Evolutionary conservation across 1,140 invertebrate genomes (phyloP).

Genomic region (Dendrolimus punctatus): DNA sequence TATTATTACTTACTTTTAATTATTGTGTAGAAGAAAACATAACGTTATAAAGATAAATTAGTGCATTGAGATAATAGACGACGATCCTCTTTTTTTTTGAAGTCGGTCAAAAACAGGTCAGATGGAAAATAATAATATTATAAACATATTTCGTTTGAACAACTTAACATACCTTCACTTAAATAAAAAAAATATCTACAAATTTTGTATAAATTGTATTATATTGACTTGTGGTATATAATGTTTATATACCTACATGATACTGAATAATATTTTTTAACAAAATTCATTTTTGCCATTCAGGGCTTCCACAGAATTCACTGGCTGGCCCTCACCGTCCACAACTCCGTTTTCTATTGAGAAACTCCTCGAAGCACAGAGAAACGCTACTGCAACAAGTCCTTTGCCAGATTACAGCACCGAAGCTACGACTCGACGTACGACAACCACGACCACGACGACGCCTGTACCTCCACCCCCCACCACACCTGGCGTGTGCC

Average conservation of each 20-base stretch:
- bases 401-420: slow-evolving; percentile 59
- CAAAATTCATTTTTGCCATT: slow-evolving; percentile 12
- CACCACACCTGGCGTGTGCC: slow-evolving; percentile 87
- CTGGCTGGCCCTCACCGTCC: slow-evolving; percentile 88
- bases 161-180: too few relatives aligned
- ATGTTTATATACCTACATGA: too few relatives aligned
- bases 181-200: too few relatives aligned
- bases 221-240: too few relatives aligned
- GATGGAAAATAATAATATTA: too few relatives aligned
- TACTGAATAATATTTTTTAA: slow-evolving; percentile 6
- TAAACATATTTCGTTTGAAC: too few relatives aligned
- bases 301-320: slow-evolving; percentile 90
- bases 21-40: background rate
- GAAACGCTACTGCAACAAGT: slow-evolving; percentile 73
- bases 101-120: too few relatives aligned
- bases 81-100: too few relatives aligned
- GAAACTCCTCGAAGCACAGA: slow-evolving; percentile 82
- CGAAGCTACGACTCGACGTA: slow-evolving; percentile 73
- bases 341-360: slow-evolving; percentile 89
- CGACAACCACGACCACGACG: slow-evolving; percentile 83
- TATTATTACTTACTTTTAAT: slow-evolving; percentile 16
- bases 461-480: slow-evolving; percentile 81
- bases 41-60: too few relatives aligned
- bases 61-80: too few relatives aligned
- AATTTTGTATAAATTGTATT: too few relatives aligned